Evolutionary conservation across 2,113 vertebrate species (phyloP), one percentile per base, ranked within the genome.

Genomic region (Cebus imitator): DNA sequence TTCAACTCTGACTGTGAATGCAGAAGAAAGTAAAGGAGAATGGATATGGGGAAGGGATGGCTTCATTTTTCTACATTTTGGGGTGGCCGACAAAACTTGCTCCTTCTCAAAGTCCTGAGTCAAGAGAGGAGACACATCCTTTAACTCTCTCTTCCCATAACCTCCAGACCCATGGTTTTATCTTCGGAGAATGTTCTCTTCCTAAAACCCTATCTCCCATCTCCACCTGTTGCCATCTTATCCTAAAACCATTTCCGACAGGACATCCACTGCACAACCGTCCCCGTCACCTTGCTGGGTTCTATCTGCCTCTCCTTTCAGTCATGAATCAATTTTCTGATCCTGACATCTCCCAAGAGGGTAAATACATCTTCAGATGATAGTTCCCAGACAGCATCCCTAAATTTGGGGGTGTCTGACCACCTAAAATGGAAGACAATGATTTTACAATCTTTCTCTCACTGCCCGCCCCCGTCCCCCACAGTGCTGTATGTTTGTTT

Each of bases 401-500:
- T 84, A 20, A 21, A 27, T 35, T 2, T 20, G 50, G 25, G 40
- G 9, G 13, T 11, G 78, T 48, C 52, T 64, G 68, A 80, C 76
- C 58, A 93, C 23, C 48, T 57, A 16, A 1, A 6, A 32, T 20
- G 35, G 68, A 91, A 78, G 80, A 70, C 37, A 75, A 6, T 7
- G 8, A 45, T 97, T 97, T 95, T 95, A 83, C 93, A 93, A 94
- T n/a, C 1, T 93, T 57, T 25, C 45, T 72, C 68, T 57, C 37
- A 18, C 64, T 35, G 9, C 12, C n/a, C 27, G 8, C 50, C 78
- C 64, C 3, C 48, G 14, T 11, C 52, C 52, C 52, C 16, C 52
- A 52, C 23, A 52, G n/a, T 18, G 73, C 85, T 43, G 13, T 40
- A 8, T 88, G 73, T 91, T 92, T 96, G 95, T 84, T 95, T 97